These are phyloP conservation scores for Listronotus bonariensis DNA, from an alignment of 1,140 invertebrate genomes.

Conservation along the genomic window DNA sequence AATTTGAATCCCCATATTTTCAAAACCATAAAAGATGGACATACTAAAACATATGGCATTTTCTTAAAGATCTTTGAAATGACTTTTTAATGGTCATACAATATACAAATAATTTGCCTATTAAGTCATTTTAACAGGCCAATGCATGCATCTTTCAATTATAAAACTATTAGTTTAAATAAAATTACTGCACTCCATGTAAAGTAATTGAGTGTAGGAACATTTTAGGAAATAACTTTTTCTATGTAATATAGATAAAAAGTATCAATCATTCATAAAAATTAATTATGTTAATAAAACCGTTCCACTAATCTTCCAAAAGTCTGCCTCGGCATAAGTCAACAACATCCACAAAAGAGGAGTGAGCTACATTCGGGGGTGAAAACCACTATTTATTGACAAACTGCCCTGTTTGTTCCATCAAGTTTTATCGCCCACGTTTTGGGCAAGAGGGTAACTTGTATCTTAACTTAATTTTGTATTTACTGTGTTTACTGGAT, in stretches of 20 bases:
- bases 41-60: no score
- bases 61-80: no score
- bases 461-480: slow-evolving; percentile 33
- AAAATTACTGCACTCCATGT: no score
- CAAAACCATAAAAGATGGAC: no score
- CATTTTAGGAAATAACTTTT: not conserved
- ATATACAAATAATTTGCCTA: no score
- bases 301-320: slow-evolving; percentile 23
- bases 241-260: not conserved
- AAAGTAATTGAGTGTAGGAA: no score
- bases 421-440: slow-evolving; percentile 30
- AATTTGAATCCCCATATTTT: no score
- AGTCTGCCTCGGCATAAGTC: slow-evolving; percentile 31
- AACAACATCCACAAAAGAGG: slow-evolving; percentile 26
- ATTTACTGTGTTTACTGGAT: slow-evolving; percentile 21
- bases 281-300: slow-evolving; percentile 28
- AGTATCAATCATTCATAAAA: slow-evolving; percentile 5
- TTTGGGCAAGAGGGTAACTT: slow-evolving; percentile 23
- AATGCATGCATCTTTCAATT: no score
- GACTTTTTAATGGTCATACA: no score
- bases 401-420: slow-evolving; percentile 30
- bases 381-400: slow-evolving; percentile 21
- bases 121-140: no score
- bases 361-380: slow-evolving; percentile 18
- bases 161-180: no score